These are phyloP conservation scores for Megalopta genalis DNA, from an alignment of 1,140 invertebrate genomes.

Conservation along the genomic window DNA sequence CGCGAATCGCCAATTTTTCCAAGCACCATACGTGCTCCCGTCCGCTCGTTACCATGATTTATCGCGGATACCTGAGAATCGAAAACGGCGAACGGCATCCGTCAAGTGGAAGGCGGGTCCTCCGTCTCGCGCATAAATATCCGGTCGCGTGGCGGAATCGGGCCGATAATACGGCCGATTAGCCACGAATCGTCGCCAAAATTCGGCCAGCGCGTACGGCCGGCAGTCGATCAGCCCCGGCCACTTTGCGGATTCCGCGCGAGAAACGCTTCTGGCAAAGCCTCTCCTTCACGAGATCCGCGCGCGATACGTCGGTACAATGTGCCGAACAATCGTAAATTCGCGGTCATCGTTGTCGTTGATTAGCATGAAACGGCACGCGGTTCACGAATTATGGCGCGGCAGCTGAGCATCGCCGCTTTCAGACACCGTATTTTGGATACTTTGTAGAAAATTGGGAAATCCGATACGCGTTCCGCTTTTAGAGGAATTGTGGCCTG, in stretches of 20 bases:
- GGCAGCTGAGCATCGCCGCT: no score
- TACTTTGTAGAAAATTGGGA: no score
- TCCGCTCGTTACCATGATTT: slow-evolving; percentile 16
- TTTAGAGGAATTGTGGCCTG: no score
- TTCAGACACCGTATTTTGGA: no score
- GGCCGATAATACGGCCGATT: slow-evolving; percentile 23
- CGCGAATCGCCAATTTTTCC: slow-evolving; percentile 15
- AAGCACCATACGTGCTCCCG: background rate
- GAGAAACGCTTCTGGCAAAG: background rate
- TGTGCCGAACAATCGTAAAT: no score
- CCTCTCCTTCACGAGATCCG: background rate
- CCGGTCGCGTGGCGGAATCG: background rate
- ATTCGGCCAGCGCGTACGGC: background rate
- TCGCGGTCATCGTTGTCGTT: no score
- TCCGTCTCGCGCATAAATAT: slow-evolving; percentile 17
- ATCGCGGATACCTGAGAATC: slow-evolving; percentile 8
- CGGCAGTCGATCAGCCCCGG: background rate
- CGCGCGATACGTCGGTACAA: background rate
- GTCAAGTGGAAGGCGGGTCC: background rate
- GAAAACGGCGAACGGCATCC: background rate
- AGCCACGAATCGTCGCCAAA: slow-evolving; percentile 30
- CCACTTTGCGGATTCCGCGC: slow-evolving; percentile 22
- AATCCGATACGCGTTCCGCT: no score
- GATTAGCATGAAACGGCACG: no score
- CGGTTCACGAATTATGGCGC: no score